Percentiles rank a stretch among this genome's conserved stretches.
phyloP scores from a whole-genome alignment of 1,140 invertebrate genomes.

The Caenorhabditis brenneri region DNA sequence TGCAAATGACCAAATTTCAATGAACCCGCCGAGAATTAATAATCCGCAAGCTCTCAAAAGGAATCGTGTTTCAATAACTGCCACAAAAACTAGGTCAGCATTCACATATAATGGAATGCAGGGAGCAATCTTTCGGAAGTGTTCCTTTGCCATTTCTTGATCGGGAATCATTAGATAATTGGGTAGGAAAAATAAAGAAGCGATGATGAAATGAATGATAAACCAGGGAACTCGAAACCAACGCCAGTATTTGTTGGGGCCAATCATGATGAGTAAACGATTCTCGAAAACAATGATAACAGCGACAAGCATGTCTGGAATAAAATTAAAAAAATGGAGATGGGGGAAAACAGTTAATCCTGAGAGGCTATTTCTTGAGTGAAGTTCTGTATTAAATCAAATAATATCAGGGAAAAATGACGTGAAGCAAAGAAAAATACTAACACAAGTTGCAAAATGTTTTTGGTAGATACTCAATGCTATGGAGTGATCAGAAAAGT shows the following conservation, averaged over 20 bases:
- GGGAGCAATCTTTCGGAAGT: neutral
- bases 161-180: neutral
- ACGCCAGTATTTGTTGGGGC: neutral
- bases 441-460: too few species aligned
- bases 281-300: neutral
- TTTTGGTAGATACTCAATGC: too few species aligned
- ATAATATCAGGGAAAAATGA: too few species aligned
- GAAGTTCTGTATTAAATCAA: too few species aligned
- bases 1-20: neutral
- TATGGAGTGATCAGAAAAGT: too few species aligned
- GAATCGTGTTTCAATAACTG: neutral
- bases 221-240: neutral
- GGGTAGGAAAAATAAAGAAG: neutral
- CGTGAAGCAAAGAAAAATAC: too few species aligned
- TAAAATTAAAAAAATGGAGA: too few species aligned
- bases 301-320: neutral
- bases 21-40: neutral
- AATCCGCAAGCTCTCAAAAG: neutral
- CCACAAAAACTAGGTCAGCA: neutral
- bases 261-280: neutral
- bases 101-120: conserved; percentile 14
- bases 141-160: neutral
- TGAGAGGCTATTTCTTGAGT: too few species aligned
- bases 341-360: too few species aligned
- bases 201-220: neutral